These are phyloP conservation scores for Calliscelio sp. DNA, from an alignment of 2,888 invertebrate genomes.

Conservation along the genomic window DNA sequence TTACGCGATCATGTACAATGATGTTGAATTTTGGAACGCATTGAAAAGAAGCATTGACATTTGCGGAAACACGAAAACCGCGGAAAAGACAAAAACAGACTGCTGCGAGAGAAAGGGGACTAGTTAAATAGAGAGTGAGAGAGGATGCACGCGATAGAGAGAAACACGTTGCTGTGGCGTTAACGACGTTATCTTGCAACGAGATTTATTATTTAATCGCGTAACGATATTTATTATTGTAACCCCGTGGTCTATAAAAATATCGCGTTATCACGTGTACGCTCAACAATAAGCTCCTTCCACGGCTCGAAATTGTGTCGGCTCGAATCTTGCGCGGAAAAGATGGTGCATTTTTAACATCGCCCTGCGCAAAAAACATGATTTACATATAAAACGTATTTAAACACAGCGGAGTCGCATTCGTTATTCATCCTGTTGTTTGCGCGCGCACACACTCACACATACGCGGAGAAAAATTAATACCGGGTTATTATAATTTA, in stretches of 20 bases:
- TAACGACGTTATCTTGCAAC: slow-evolving; percentile 79
- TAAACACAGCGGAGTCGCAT: slow-evolving; percentile 26
- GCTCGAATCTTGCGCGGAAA: slow-evolving; percentile 54
- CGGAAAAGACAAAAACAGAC: too few relatives aligned
- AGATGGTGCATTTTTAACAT: slow-evolving; percentile 54
- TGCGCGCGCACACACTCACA: not conserved
- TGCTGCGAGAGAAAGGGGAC: too few relatives aligned
- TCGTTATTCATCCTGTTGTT: slow-evolving; percentile 41
- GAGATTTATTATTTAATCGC: slow-evolving; percentile 84
- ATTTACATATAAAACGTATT: slow-evolving; percentile 56
- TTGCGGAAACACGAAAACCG: too few relatives aligned
- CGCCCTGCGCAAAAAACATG: slow-evolving; percentile 20
- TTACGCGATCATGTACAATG: too few relatives aligned
- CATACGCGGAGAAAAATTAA: too few relatives aligned
- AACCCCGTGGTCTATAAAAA: slow-evolving; percentile 74
- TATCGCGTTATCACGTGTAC: slow-evolving; percentile 65
- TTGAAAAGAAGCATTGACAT: too few relatives aligned
- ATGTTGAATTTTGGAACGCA: too few relatives aligned
- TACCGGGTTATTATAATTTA: too few relatives aligned
- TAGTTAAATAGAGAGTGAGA: too few relatives aligned
- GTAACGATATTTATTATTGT: slow-evolving; percentile 83
- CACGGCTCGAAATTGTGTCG: slow-evolving; percentile 64
- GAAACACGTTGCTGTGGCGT: slow-evolving; percentile 44
- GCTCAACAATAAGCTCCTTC: slow-evolving; percentile 67
- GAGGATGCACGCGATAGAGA: slow-evolving; percentile 19